phyloP scores from a whole-genome alignment of 2,888 invertebrate genomes.

The Ceriagrion tenellum region DNA sequence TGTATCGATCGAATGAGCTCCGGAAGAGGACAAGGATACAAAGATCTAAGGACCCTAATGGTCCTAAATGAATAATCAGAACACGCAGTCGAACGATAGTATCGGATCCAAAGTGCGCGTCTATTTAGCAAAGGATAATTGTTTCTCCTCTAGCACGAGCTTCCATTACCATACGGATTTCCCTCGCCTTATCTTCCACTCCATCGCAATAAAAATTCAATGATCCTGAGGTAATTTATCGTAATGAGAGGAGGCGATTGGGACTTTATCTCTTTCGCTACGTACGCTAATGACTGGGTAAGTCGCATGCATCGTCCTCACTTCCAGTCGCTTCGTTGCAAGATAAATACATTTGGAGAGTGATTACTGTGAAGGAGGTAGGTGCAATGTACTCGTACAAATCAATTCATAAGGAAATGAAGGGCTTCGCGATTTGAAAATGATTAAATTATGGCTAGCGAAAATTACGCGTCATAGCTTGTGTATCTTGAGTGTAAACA shows the following conservation, averaged over 20 bases:
- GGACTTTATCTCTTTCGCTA: background rate
- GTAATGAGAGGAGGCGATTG: background rate
- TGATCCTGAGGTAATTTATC: background rate
- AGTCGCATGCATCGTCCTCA: background rate
- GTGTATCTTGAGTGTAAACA: too few relatives aligned
- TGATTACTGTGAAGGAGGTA: background rate
- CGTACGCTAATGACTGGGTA: background rate
- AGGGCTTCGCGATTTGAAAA: background rate
- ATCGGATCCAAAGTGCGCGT: background rate
- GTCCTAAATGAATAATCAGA: too few relatives aligned
- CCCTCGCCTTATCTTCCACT: background rate
- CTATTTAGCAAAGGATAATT: background rate
- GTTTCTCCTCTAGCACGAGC: background rate
- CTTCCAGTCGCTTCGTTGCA: background rate
- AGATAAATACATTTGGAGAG: background rate
- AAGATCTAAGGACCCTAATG: too few relatives aligned
- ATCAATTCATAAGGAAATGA: background rate
- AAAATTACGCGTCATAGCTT: too few relatives aligned
- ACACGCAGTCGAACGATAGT: background rate
- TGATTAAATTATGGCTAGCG: background rate
- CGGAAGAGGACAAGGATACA: too few relatives aligned
- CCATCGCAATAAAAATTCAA: background rate
- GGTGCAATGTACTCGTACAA: background rate
- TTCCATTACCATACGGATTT: background rate
- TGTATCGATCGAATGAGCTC: too few relatives aligned